Base-by-base conservation (phyloP, 1,140 invertebrate species). In the Cyrtorhinus lividipennis region DNA sequence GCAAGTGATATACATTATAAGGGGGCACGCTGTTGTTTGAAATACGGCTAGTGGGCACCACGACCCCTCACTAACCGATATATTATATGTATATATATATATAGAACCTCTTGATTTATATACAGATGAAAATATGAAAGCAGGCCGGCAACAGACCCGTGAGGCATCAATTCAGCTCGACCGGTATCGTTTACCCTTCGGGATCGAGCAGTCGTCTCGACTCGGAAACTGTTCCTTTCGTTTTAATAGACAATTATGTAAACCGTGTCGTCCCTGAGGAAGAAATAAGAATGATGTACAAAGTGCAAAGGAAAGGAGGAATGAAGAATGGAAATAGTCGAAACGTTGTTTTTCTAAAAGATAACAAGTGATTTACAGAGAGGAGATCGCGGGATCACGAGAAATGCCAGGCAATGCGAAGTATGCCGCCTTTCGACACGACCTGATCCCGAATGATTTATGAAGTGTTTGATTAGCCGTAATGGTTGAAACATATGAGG, bases 11-110 rank as follows among this genome's bases (percentile, higher is more conserved):
- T 59, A 59, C 58, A 59, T 59, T 59, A 59, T 59, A 59, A 26
- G 27, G 18, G 58, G n/a, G 58, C 58, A 59, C 58, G 58, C 38
- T 59, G 58, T 30, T 26, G 58, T 59, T 59, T 59, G 58, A 59
- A 59, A 59, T 59, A 59, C 27, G 5, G 58, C 58, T 59, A 15
- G 48, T 30, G 24, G 26, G 27, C 15, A n/a, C 58, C 58, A 59
- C 58, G 58, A 59, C 27, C 58, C 58, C 26, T 27, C 58, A 53
- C 48, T 22, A 26, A 59, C 58, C 58, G 58, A 59, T 59, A 59
- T 59, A 59, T 59, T 59, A 59, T 59, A 59, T 59, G 38, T 59
- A 59, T 59, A 58, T 59, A 59, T 59, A 59, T 59, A 59, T 59
- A 59, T 59, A 58, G 22, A 24, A 24, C 20, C 56, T 13, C 23